Evolutionary conservation across 2,797 vertebrate genomes (phyloP), one percentile per base, ranked within the genome.

Genomic region (Sebastolobus altivelis): DNA sequence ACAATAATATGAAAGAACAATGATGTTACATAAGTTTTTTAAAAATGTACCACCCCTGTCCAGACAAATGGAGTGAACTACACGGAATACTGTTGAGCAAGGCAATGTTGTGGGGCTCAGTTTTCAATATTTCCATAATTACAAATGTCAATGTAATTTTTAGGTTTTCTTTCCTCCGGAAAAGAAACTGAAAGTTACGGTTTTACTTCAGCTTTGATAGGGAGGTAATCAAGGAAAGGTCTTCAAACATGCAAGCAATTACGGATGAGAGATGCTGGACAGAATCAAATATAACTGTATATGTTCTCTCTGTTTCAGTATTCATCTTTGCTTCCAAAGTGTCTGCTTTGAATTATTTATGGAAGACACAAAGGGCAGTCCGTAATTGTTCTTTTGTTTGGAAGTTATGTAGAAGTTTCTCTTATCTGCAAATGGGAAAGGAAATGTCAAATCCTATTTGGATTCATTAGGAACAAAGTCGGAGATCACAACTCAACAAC

Each of bases 341-440:
- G 20, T 60, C 68, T 74, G 31, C 62, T 63, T 10, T 74, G 75
- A 77, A 40, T 74, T 59, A 68, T 79, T 68, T 68, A 65, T 61
- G 20, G 9, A 55, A 70, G 18, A 46, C 31, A 35, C 37, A 33
- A 59, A 76, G 56, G 33, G 65, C 25, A 27, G 14, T 33, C 55
- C 7, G 8, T 71, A 74, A 58, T 2, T 72, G 55, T n/a, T 38
- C 4, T 8, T 77, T 72, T 83, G 65, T 79, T 75, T 72, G 4
- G 11, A 71, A 70, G 40, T 67, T 62, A 8, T 46, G 10, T 31
- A 63, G 12, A 80, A 68, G 55, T 77, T 56, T 81, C n/a, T 77
- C 3, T 54, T 46, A 13, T 20, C 16, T 66, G 9, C 69, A 78
- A 3, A 55, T 14, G 49, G 49, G 37, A 61, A 31, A 22, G 13